Base-by-base conservation (phyloP, 1,140 invertebrate species). In the Drosophila yakuba region DNA sequence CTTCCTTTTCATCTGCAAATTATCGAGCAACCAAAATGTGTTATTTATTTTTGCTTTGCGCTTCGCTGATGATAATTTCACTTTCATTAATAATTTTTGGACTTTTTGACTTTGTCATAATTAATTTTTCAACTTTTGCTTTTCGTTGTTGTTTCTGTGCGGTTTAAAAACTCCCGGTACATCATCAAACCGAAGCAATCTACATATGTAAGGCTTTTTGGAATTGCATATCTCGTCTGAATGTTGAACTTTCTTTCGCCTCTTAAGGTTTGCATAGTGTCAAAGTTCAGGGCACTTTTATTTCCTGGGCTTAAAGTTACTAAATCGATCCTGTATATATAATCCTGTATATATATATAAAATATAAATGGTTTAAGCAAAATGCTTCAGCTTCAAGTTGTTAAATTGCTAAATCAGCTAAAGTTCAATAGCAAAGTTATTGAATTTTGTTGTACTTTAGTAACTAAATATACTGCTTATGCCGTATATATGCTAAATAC, bases 41-140 rank as follows among this genome's bases (percentile, higher is more conserved):
- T 50, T 39, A 14, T 48, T 11, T 59, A 38, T 50, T 45, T 56
- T 15, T 41, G 52, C 44, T 76, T 56, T 52, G 35, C 39, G 36
- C 32, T 74, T 51, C 41, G 74, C 28, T 68, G 38, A 68, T 68
- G 56, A 77, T 69, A 77, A 77, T 77, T 86, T 85, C 78, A 78
- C 81, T 85, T 86, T 85, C 82, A 71, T 85, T 78, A 81, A 81
- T 71, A 78, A 74, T 55, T 43, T 63, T 61, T 58, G 48, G 57
- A 63, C 50, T 66, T 67, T 84, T 69, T 69, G 47, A 72, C 60
- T 72, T 58, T 84, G 72, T 51, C 54, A 56, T 81, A 85, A 85
- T 85, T 81, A 86, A 81, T 78, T 86, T 86, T 60, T 52, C 8
- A 57, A 32, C 55, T 61, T 54, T 63, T 47, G 51, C 3, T 64